Base-by-base conservation (phyloP, 2,888 invertebrate species). In the Agonum fuliginosum region DNA sequence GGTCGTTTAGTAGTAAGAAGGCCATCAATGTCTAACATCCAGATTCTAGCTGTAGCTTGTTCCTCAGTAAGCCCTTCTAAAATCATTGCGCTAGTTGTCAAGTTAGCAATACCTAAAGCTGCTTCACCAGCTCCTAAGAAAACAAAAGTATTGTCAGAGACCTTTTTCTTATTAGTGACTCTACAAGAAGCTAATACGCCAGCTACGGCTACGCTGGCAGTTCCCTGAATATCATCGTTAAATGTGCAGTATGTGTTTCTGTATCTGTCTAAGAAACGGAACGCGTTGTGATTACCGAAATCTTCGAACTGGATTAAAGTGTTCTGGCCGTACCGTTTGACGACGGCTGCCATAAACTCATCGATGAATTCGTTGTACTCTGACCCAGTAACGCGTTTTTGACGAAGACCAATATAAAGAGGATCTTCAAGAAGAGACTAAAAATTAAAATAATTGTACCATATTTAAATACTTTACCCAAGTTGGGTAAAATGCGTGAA, bases 201-300 rank as follows among this genome's bases (percentile, higher is more conserved):
- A 3, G 97, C 97, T 1, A 98, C 95, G 5, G 97, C 97, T 0
- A 99, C 99, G 24, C 96, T 93, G 1, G 99, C 99, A 0, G 98
- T 97, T 81, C 98, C 97, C 87, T 99, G 98, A 84, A 99, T 99
- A 84, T 99, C 99, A 84, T 99, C 99, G 87, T 99, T 99, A 87
- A 99, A 99, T 19, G 98, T 98, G 87, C 99, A 99, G 87, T 97
- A 99, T 80, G 91, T 91, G 83, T 94, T 88, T 78, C 97, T 91
- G 88, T 98, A 99, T 87, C 95, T 97, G 83, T 95, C 94, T 78
- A 99, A 88, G 80, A 98, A 92, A 54, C 95, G 91, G 87, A 97
- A 98, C n/a, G 99, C 99, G 88, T 99, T 99, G 83, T 93, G 92
- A 83, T 98, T 96, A 43, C 96, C 99, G 87, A 99, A 99, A 87